Evolutionary conservation across 2,797 vertebrate species (phyloP), one percentile per base, ranked within the genome.

Genomic region (Helostoma temminkii): DNA sequence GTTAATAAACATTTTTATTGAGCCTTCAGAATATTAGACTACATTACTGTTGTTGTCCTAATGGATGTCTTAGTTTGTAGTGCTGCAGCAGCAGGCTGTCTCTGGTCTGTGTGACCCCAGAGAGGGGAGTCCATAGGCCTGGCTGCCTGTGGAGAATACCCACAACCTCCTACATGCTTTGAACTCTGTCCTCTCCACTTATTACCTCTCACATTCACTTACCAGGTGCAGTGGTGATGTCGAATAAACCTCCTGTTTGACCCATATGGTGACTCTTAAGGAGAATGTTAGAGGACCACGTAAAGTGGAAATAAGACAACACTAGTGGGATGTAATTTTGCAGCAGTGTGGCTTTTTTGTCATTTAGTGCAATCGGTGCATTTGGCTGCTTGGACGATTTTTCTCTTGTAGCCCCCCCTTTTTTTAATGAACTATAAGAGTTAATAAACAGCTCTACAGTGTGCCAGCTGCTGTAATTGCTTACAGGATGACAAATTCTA

Each of bases 131-230:
- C 76, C 61, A 47, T 74, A 66, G 82, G 66, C 77, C 69, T 15
- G 53, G 50, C 67, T 32, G 80, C 79, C 88, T 80, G 86, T 66
- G 61, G 82, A 88, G 89, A 91, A 89, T 86, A 89, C 82, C 78
- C 89, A 84, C 78, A 84, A 74, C 84, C 78, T 80, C 77, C 83
- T 82, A 77, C 87, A 80, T 84, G 80, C 82, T 64, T 79, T 76
- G 87, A 90, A 85, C 89, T 61, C 63, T 89, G 78, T 53, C 83
- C 88, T 74, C 60, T 74, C 68, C 58, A 53, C 88, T 92, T 87
- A 92, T 92, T 92, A 92, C 88, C 60, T 71, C 71, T 87, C 78
- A 84, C 78, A 75, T 80, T 82, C 79, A 61, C 85, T 85, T 86
- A 86, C 72, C 62, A 59, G 54, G 59, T 74, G 69, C 22, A 66